Evolutionary conservation across 2,888 invertebrate genomes (phyloP).

Genomic region (Cheilosia grossa): DNA sequence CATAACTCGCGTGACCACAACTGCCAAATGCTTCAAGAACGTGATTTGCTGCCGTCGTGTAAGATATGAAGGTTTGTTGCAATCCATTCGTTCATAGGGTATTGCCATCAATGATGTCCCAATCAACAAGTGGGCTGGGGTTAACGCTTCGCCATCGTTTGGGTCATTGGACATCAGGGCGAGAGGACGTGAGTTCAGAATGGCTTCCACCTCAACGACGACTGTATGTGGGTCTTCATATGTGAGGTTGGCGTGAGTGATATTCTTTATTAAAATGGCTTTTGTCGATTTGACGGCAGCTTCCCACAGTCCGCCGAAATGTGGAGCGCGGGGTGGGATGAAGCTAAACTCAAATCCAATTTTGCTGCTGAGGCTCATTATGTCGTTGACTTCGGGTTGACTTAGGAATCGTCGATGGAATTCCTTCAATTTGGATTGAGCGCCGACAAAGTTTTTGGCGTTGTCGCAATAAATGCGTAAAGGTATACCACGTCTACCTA

Average conservation of each 20-base stretch:
- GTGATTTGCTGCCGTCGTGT: slow-evolving; percentile 60
- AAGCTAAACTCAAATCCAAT: neutral
- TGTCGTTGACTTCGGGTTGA: neutral
- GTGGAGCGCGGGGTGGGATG: slow-evolving; percentile 7
- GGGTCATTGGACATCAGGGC: neutral
- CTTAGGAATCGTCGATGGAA: neutral
- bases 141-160: neutral
- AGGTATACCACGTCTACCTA: too few relatives aligned
- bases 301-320: slow-evolving; percentile 4
- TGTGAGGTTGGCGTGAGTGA: neutral
- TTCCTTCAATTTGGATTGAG: neutral
- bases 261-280: neutral
- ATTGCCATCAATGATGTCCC: slow-evolving; percentile 7
- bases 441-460: slow-evolving; percentile 18
- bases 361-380: neutral
- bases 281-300: slow-evolving; percentile 4
- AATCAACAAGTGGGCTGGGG: neutral
- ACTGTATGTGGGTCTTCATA: too few relatives aligned
- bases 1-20: slow-evolving; percentile 47
- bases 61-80: slow-evolving; percentile 25
- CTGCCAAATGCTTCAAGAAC: slow-evolving; percentile 38
- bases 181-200: too few relatives aligned
- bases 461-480: too few relatives aligned
- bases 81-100: slow-evolving; percentile 40
- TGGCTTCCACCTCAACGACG: too few relatives aligned